Evolutionary conservation across 2,113 vertebrate genomes (phyloP), one percentile per base, ranked within the genome.

Genomic region (Patagioenas fasciata): DNA sequence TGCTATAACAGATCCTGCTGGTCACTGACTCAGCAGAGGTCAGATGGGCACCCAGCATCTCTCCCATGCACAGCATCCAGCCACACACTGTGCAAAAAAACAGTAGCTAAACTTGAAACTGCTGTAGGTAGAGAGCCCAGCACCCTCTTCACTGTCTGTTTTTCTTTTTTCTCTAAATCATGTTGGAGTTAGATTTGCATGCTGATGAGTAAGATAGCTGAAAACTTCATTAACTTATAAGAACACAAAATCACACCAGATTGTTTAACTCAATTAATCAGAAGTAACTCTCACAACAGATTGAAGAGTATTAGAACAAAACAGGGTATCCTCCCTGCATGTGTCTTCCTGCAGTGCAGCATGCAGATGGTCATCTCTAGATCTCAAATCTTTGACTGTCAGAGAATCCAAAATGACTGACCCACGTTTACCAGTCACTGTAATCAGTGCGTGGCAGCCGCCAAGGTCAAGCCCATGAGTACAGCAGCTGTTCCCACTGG

Each of bases 191-290:
- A 67, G 47, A 91, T 81, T 92, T 91, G 51, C 44, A 50, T 64
- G 36, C 66, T 64, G 69, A 70, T 90, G 85, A 91, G 62, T 91
- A 94, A 94, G 67, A 58, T 2, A 87, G 71, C 65, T 1, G 3
- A 70, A 79, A 91, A 80, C 48, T 91, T 93, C 44, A 67, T 91
- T 95, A 84, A 70, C 44, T 78, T 67, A 10, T 20, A 74, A 19
- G 69, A 91, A 69, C 88, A 95, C 88, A 92, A 91, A 90, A 83
- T 71, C 73, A 61, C 29, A 65, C 77, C 96, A 96, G 93, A 96
- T 93, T 96, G 90, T 94, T 96, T 92, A 81, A 67, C 85, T 91
- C 85, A 34, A 69, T 95, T 86, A 87, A 96, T 93, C 71, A 91
- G 85, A 88, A 94, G 70, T 75, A 91, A 50, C 57, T 93, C 69